Evolutionary conservation across 2,888 invertebrate species (phyloP).

Genomic region (Melieria omissa): DNA sequence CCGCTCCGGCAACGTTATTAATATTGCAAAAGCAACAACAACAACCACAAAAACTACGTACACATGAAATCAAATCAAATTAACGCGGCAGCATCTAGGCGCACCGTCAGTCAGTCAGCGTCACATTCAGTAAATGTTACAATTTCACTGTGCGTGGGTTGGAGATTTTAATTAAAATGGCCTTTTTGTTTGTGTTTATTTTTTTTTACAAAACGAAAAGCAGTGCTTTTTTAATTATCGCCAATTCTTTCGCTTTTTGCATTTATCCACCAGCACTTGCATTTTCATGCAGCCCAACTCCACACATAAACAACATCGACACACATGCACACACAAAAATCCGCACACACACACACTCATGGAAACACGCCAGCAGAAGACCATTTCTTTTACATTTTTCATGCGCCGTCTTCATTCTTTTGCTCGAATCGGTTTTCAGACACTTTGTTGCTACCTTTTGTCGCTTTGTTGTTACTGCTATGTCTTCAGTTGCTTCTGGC

Average conservation of each 20-base stretch:
- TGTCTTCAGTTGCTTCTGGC: not conserved
- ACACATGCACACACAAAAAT: not conserved
- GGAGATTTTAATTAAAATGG: not conserved
- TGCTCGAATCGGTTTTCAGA: not conserved
- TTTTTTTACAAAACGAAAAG: not conserved
- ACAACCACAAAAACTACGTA: constrained; percentile 12
- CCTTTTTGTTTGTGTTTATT: not conserved
- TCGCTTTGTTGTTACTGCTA: not conserved
- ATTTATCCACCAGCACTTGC: not conserved
- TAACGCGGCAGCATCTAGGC: constrained; percentile 27
- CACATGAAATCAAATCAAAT: constrained; percentile 35
- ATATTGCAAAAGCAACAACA: constrained; percentile 28
- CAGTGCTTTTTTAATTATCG: too few species aligned
- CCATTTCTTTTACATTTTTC: not conserved
- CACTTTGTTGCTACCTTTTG: not conserved
- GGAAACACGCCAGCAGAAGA: not conserved
- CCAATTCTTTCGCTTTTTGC: too few species aligned
- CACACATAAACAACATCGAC: not conserved
- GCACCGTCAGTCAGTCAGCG: too few species aligned
- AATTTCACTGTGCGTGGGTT: not conserved
- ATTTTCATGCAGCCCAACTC: constrained; percentile 3
- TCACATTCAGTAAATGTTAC: too few species aligned
- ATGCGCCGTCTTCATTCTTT: not conserved
- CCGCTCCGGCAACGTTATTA: too few species aligned
- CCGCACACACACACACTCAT: not conserved